A percentile compares a stretch with the other conserved stretches of the same genome.
phyloP scores from a whole-genome alignment of 2,797 vertebrate genomes.

The Crax fasciolata region DNA sequence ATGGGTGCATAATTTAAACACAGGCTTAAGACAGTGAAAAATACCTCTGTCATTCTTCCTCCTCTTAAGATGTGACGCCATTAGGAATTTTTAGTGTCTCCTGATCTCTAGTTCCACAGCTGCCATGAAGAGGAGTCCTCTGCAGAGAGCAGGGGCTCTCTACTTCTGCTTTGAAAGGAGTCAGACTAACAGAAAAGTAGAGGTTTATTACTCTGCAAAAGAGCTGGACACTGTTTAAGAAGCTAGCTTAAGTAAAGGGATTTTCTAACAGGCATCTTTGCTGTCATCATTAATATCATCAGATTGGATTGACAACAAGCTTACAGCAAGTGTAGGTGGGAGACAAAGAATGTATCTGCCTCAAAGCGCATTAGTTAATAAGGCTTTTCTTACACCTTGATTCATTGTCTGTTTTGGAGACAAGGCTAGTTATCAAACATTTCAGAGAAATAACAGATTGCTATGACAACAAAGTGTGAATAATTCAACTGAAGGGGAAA shows the following conservation, averaged over 20 bases:
- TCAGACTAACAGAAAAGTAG: neutral
- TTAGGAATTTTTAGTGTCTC: neutral
- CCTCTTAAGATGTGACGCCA: neutral
- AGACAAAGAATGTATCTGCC: neutral
- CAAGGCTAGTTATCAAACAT: constrained; percentile 78
- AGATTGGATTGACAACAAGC: neutral
- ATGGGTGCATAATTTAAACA: neutral
- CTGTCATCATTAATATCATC: neutral
- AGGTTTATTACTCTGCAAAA: neutral
- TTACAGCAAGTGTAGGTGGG: neutral
- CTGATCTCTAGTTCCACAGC: neutral
- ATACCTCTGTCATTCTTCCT: neutral
- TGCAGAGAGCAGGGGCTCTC: neutral
- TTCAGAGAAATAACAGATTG: constrained; percentile 65
- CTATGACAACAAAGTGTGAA: constrained; percentile 77
- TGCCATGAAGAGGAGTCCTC: accelerated
- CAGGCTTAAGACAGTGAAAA: neutral
- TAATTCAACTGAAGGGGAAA: constrained; percentile 72
- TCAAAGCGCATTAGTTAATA: constrained; percentile 39
- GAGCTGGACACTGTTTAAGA: neutral
- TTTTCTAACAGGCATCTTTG: neutral
- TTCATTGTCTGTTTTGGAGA: constrained; percentile 59
- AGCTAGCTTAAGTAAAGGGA: neutral
- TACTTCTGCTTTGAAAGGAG: neutral
- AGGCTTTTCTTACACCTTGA: constrained; percentile 61